phyloP scores from a whole-genome alignment of 2,113 vertebrate species.

The Rhizomys pruinosus region DNA sequence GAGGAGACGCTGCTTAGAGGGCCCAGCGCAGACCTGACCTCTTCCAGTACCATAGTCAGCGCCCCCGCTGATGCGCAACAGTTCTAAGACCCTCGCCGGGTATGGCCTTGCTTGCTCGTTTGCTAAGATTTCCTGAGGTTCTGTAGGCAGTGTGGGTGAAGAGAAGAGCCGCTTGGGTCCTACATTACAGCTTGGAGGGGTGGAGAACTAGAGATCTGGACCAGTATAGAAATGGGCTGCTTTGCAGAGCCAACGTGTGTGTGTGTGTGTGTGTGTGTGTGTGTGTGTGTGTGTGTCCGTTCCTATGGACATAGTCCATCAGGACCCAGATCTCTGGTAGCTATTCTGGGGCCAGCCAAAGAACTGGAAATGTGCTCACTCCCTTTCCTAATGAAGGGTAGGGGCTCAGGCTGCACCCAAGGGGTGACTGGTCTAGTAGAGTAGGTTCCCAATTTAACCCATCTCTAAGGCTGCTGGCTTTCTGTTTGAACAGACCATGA shows the following conservation, averaged over 20 bases:
- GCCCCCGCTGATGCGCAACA: conserved; percentile 50
- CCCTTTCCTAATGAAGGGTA: not conserved
- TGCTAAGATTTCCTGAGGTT: not conserved
- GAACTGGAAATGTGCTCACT: not conserved
- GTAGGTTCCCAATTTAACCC: conserved; percentile 52
- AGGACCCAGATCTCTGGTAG: not conserved
- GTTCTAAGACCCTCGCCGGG: conserved; percentile 40
- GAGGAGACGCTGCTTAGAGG: not conserved
- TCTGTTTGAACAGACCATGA: conserved; percentile 57
- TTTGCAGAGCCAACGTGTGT: not conserved
- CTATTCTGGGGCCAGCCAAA: not conserved
- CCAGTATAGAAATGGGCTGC: not conserved
- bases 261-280: not conserved
- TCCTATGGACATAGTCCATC: not conserved
- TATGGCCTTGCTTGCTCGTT: not conserved
- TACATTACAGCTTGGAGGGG: not conserved
- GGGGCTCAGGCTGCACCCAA: conserved; percentile 17
- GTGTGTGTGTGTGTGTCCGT: not conserved
- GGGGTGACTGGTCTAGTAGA: not conserved
- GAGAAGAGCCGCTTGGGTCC: not conserved
- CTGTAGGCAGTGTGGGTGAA: conserved; percentile 1
- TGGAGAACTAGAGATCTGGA: not conserved
- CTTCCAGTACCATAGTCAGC: not conserved
- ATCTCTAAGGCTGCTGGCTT: not conserved
- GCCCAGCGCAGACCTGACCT: not conserved